Evolutionary conservation across 1,140 invertebrate species (phyloP), one percentile per base, ranked within the genome.

Genomic region (Plutomurus gul): DNA sequence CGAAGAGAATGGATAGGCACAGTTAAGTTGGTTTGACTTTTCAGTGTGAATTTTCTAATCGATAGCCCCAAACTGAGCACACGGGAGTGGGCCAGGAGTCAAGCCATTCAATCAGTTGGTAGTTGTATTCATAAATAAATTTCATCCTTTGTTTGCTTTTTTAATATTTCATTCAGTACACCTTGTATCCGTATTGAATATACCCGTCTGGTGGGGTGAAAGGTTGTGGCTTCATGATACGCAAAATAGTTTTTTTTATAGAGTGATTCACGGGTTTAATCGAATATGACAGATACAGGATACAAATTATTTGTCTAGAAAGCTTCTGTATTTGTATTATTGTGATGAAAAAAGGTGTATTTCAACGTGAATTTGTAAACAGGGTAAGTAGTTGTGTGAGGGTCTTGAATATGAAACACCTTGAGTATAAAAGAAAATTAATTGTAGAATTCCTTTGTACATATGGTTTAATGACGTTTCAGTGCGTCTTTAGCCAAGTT

Each of bases 41-140:
- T 33, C 33, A 75, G 78, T 79, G 78, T 70, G 49, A 75, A 46
- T 75, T 75, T 79, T 70, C 72, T 75, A 79, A 79, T 79, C 49
- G 73, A 75, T 79, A 75, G 37, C 40, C 39, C 40, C 40, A 27
- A 79, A 75, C 39, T 47, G n/a, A 79, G 20, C 72, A 27, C n/a
- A 56, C 78, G 56, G 78, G 78, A 75, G 78, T 40, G 36, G 70
- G 47, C 70, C 47, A 78, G 20, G 43, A 78, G 71, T 74, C 71
- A 74, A 20, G 37, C 18, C 72, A 74, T 70, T 78, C 47, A 13
- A 16, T 36, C n/a, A n/a, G n/a, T n/a, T n/a, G n/a, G n/a, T n/a
- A n/a, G n/a, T n/a, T n/a, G n/a, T n/a, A n/a, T n/a, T n/a, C n/a
- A 37, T 30, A 40, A 65, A 70, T 74, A 47, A 74, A 46, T 30